These are phyloP conservation scores for Hydroisotoma schaefferi DNA, from an alignment of 2,888 invertebrate species.

Conservation along the genomic window DNA sequence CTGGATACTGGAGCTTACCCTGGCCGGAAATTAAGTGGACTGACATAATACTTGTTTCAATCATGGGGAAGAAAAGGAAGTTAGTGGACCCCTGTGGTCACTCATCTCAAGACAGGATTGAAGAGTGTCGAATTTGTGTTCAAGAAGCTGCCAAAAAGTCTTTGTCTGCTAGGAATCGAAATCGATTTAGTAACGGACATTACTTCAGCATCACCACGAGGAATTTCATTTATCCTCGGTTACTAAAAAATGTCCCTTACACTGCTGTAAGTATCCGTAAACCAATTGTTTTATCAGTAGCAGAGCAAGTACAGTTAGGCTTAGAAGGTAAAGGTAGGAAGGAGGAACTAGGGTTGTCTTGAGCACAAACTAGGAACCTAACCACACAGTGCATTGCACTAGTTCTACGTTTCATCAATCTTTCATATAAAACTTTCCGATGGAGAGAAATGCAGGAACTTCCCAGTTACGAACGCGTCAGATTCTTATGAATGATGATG, in stretches of 20 bases:
- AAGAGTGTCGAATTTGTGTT: constrained; percentile 81
- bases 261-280: neutral
- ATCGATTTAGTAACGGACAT: neutral
- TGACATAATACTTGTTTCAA: no score
- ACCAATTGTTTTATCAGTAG: constrained; percentile 2
- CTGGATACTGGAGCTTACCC: no score
- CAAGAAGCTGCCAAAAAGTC: constrained; percentile 26
- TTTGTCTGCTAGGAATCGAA: neutral
- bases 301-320: neutral
- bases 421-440: no score
- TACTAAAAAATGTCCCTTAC: neutral
- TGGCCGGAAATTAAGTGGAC: no score
- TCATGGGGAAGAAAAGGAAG: constrained; percentile 88
- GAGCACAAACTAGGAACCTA: no score
- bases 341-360: no score
- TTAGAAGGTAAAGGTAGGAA: neutral
- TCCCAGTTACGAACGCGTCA: no score
- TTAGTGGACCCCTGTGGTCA: constrained; percentile 91
- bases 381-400: no score
- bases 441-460: no score
- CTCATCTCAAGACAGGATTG: constrained; percentile 74
- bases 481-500: no score
- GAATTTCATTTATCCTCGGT: neutral
- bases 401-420: no score
- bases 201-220: neutral